Evolutionary conservation across 2,888 invertebrate genomes (phyloP), one percentile per base, ranked within the genome.

Genomic region (Acleris cristana): DNA sequence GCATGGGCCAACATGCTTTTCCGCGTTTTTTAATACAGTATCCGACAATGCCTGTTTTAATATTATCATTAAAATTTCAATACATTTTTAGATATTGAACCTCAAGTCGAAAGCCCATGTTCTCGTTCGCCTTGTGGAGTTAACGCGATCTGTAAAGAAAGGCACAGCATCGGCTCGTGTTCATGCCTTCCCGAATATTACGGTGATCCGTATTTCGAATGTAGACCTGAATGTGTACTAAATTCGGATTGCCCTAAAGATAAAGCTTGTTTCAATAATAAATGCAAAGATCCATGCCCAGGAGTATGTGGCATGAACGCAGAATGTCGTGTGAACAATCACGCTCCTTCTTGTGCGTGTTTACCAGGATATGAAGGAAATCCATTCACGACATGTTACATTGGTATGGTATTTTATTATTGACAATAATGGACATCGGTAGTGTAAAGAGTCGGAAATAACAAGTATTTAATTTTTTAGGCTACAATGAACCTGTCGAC

Each of bases 151-250:
- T 98, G 98, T 87, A 96, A 95, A 86, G 96, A 96, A 89, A 94
- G 95, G 78, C 95, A 96, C 79, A 96, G 96, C 74, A 95, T 95
- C 65, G 97, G 97, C 56, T 96, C 97, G 70, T 98, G 97, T 85
- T 94, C 95, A 71, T 98, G 97, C 88, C 90, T 96, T 72, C 94
- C 95, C 67, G 96, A 97, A 78, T 97, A 97, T 85, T 96, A 95
- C 78, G 97, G 98, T 61, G 97, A 97, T 90, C 97, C 97, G 2
- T 97, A 97, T 79, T 92, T 96, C 53, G 96, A 96, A 79, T 98
- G 98, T 85, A 94, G 97, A 81, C 97, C 97, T 30, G 97, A 98
- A 93, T 98, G 98, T 84, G 95, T 97, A n/a, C 94, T 96, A 75
- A 97, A 97, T 84, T 95, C 96, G 10, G 97, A 98, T 79, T 98